Conservation (phyloP, 2,113 vertebrate species). For the Pica pica region DNA sequence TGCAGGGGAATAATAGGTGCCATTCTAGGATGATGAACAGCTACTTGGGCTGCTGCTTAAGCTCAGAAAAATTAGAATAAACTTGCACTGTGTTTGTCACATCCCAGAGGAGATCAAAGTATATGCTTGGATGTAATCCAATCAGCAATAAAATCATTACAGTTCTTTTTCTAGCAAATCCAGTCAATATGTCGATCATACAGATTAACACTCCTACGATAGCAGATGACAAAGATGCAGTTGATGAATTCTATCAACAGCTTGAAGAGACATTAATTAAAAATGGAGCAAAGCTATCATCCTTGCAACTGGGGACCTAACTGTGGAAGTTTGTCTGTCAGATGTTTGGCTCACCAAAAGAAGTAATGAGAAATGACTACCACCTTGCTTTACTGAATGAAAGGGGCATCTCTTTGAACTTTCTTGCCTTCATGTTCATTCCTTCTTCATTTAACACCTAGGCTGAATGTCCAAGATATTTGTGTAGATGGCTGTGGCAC, state of each 20-base stretch:
- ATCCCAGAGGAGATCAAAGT: constrained; percentile 11
- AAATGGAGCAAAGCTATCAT: neutral
- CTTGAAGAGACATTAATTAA: constrained; percentile 17
- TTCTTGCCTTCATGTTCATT: neutral
- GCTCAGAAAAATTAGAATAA: neutral
- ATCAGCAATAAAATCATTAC: constrained; percentile 42
- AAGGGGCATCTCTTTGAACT: neutral
- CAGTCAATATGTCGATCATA: constrained; percentile 42
- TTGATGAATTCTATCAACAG: constrained; percentile 20
- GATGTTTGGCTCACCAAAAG: neutral
- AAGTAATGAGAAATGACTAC: neutral
- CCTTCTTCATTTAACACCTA: neutral
- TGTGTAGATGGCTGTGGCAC: neutral
- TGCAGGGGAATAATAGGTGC: constrained; percentile 11
- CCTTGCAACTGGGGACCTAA: neutral
- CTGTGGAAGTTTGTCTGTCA: neutral
- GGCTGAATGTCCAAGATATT: neutral
- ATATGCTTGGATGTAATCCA: constrained; percentile 13
- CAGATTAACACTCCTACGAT: constrained; percentile 22
- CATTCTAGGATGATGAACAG: neutral
- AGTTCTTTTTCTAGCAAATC: constrained; percentile 30
- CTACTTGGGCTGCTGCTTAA: neutral
- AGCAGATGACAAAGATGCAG: constrained; percentile 54
- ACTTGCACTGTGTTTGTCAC: neutral
- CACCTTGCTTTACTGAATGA: neutral